phyloP scores from a whole-genome alignment of 1,140 invertebrate species.

The Halyomorpha halys region DNA sequence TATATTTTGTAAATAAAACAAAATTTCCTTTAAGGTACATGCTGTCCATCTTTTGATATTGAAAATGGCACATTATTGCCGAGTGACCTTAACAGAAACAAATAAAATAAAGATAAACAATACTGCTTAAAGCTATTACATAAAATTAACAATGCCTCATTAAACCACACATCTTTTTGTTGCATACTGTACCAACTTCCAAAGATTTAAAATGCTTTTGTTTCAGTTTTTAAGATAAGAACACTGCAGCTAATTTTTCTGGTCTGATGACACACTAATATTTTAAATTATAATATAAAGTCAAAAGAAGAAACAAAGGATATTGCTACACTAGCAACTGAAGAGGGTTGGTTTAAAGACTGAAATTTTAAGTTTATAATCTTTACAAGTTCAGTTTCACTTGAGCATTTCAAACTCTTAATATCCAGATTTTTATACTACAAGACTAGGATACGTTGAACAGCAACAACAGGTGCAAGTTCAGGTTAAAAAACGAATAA shows the following conservation, averaged over 20 bases:
- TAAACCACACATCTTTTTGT: no score
- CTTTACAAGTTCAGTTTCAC: no score
- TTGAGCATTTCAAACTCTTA: slow-evolving; percentile 1
- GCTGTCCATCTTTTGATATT: neutral
- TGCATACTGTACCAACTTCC: no score
- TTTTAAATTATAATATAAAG: no score
- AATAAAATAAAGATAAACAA: slow-evolving; percentile 8
- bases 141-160: neutral
- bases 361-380: no score
- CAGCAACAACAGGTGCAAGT: slow-evolving; percentile 1
- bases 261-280: no score
- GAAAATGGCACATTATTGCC: slow-evolving; percentile 16
- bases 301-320: no score
- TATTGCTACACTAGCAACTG: no score
- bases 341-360: no score
- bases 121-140: slow-evolving; percentile 11
- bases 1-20: neutral
- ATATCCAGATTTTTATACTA: slow-evolving; percentile 4
- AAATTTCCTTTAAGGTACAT: slow-evolving; percentile 3
- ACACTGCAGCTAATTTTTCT: no score
- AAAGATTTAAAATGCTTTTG: no score
- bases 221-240: no score
- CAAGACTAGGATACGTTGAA: slow-evolving; percentile 12
- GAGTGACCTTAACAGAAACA: neutral
- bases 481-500: slow-evolving; percentile 1